These are phyloP conservation scores for Dicrostonyx torquatus DNA, from an alignment of 2,797 vertebrate species.

Conservation along the genomic window DNA sequence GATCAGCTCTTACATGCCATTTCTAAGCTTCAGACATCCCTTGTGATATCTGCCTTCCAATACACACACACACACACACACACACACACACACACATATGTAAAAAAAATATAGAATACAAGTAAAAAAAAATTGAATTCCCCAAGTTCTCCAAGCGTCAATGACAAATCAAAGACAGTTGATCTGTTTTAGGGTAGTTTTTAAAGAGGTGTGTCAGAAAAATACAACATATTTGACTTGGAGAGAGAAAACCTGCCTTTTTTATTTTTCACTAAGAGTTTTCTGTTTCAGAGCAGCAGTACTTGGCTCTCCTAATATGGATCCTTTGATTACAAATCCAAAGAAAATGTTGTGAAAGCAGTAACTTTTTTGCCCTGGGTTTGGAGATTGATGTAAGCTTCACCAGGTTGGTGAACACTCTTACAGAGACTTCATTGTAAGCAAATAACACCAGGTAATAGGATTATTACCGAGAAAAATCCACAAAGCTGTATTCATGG, in stretches of 20 bases:
- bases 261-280: conserved; percentile 71
- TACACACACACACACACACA: background rate
- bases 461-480: conserved; percentile 72
- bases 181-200: conserved; percentile 54
- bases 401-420: conserved; percentile 63
- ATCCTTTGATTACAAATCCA: conserved; percentile 78
- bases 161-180: conserved; percentile 64
- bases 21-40: background rate
- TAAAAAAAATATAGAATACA: background rate
- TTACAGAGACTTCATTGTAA: conserved; percentile 66
- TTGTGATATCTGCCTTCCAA: background rate
- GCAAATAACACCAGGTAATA: conserved; percentile 73
- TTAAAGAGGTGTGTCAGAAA: conserved; percentile 64
- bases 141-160: conserved; percentile 63
- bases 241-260: conserved; percentile 67
- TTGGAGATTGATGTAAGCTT: conserved; percentile 76
- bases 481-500: conserved; percentile 69
- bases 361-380: conserved; percentile 71
- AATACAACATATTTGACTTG: conserved; percentile 74
- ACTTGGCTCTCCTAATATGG: conserved; percentile 71
- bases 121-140: conserved; percentile 52
- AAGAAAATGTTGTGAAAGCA: conserved; percentile 78
- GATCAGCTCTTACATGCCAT: background rate
- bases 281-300: conserved; percentile 66
- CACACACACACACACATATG: background rate